Conservation (phyloP, 30 jellyfish, hydroid and myxozoan genomes). For the Pelagia noctiluca region DNA sequence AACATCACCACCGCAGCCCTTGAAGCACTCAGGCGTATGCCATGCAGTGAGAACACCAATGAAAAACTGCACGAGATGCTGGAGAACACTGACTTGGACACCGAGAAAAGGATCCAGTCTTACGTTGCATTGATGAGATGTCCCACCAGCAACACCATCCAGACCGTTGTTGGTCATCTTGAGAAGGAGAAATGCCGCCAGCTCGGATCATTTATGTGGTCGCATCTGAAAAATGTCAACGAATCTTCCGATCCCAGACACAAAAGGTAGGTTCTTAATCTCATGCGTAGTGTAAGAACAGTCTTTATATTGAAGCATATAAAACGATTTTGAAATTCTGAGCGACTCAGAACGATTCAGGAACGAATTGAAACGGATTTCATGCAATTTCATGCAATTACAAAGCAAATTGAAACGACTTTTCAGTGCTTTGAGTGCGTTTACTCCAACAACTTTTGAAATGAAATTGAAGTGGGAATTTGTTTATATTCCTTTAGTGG, state of each 20-base stretch:
- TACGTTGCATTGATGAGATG: constrained; percentile 90
- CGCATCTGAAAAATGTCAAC: constrained; percentile 87
- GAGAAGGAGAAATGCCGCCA: constrained; percentile 89
- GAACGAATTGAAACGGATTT: too few species aligned
- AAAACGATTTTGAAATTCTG: too few species aligned
- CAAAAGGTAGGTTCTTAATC: constrained; percentile 50
- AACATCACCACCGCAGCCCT: constrained; percentile 94
- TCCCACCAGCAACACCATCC: constrained; percentile 79
- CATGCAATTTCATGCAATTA: too few species aligned
- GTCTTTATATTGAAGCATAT: too few species aligned
- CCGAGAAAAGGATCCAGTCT: constrained; percentile 91
- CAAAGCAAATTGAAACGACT: too few species aligned
- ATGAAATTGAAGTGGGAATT: too few species aligned
- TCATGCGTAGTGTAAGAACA: too few species aligned
- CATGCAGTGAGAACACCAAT: constrained; percentile 79
- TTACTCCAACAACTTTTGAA: too few species aligned
- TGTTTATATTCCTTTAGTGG: too few species aligned
- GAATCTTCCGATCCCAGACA: constrained; percentile 95
- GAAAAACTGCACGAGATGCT: constrained; percentile 54
- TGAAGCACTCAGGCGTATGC: constrained; percentile 97
- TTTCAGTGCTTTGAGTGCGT: too few species aligned
- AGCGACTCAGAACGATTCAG: too few species aligned
- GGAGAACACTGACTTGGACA: constrained; percentile 66
- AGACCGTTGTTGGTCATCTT: constrained; percentile 60
- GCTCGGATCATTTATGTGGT: constrained; percentile 88